Conservation (phyloP, 1,140 invertebrate species). For the Brachystomella parvula region DNA sequence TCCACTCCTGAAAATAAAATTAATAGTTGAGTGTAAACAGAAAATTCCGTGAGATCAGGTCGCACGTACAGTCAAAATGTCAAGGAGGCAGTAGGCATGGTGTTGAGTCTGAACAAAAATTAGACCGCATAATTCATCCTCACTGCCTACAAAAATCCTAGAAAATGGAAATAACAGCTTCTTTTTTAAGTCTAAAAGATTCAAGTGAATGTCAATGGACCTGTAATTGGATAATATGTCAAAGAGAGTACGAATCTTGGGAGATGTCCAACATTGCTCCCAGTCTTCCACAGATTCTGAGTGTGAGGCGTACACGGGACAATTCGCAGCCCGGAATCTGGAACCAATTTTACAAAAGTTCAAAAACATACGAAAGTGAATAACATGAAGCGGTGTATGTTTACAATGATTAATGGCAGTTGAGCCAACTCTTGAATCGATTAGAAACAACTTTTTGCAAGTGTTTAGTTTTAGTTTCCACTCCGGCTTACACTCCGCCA, state of each 20-base stretch:
- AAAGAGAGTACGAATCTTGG: neutral
- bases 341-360: too few relatives aligned
- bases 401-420: too few relatives aligned
- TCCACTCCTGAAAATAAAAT: slow-evolving; percentile 6
- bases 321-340: too few relatives aligned
- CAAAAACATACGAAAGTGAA: too few relatives aligned
- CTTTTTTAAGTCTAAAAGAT: neutral
- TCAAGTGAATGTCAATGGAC: neutral
- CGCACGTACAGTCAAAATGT: neutral
- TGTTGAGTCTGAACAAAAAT: neutral
- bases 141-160: neutral
- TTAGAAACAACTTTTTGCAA: too few relatives aligned
- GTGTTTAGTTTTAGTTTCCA: too few relatives aligned
- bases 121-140: neutral
- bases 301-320: neutral
- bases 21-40: neutral
- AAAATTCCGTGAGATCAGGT: neutral
- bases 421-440: too few relatives aligned
- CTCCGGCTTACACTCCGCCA: too few relatives aligned
- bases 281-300: neutral
- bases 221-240: neutral
- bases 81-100: neutral
- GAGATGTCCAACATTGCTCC: neutral
- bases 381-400: too few relatives aligned
- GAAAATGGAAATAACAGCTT: neutral